Percentiles rank a stretch among this genome's conserved stretches.
phyloP scores from a whole-genome alignment of 2,797 vertebrate species.

The Staurois parvus region DNA sequence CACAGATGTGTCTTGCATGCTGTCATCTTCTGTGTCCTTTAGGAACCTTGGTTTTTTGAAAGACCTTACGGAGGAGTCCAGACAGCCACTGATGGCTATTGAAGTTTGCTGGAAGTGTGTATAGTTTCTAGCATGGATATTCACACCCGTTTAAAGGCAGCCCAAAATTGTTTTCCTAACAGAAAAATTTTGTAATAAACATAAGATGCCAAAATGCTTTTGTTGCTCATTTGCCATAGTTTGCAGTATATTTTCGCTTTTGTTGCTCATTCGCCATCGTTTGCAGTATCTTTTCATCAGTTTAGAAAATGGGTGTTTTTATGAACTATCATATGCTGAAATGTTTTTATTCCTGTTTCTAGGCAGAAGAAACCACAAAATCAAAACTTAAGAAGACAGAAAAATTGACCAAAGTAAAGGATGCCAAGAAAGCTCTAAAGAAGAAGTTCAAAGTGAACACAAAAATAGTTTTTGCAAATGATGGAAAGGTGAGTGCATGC shows the following conservation, averaged over 20 bases:
- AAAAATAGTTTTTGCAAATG: conserved; percentile 87
- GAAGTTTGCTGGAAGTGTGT: not conserved
- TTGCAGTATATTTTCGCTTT: too few species aligned
- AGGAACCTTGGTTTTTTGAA: too few species aligned
- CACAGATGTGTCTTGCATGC: too few species aligned
- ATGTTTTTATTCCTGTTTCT: conserved; percentile 30
- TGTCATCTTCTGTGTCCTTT: too few species aligned
- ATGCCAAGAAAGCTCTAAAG: conserved; percentile 92
- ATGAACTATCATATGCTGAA: not conserved
- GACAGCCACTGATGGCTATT: not conserved
- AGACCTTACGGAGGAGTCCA: too few species aligned
- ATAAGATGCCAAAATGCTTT: too few species aligned
- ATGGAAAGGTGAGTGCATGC: conserved; percentile 82
- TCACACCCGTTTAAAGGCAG: not conserved
- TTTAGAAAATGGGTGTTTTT: too few species aligned
- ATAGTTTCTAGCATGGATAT: not conserved
- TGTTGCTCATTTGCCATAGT: too few species aligned
- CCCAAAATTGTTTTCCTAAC: not conserved
- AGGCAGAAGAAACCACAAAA: conserved; percentile 72
- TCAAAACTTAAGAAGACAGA: conserved; percentile 72
- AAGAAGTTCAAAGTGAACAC: conserved; percentile 94
- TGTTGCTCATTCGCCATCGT: too few species aligned
- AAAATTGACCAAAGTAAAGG: conserved; percentile 85
- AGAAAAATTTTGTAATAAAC: not conserved
- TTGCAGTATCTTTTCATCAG: too few species aligned